These are phyloP conservation scores for Notarius quadriscutis DNA, from an alignment of 2,113 vertebrate species.

Conservation along the genomic window DNA sequence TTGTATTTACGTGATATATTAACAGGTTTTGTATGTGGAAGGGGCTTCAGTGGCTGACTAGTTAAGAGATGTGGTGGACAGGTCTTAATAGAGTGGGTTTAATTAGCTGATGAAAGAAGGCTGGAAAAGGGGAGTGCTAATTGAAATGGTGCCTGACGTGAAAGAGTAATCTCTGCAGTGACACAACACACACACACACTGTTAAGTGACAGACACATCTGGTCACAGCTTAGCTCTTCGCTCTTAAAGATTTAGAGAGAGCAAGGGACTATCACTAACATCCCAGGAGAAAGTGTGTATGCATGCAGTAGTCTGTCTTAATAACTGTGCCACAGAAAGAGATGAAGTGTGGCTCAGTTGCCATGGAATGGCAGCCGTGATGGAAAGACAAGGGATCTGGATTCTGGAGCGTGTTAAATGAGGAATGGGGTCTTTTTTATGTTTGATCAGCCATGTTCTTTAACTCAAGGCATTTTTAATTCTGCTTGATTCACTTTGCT, in stretches of 20 bases:
- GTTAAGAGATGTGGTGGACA: conserved; percentile 34
- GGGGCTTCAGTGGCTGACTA: neutral
- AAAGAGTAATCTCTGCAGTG: conserved; percentile 47
- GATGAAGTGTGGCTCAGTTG: conserved; percentile 49
- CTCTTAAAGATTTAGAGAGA: conserved; percentile 18
- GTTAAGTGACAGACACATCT: conserved; percentile 52
- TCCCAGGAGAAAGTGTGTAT: conserved; percentile 30
- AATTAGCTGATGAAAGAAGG: conserved; percentile 52
- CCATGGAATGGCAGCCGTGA: conserved; percentile 40
- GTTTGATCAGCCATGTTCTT: conserved; percentile 32
- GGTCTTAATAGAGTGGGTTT: conserved; percentile 30
- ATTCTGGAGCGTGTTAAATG: conserved; percentile 37
- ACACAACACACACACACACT: conserved; percentile 33
- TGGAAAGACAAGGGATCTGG: conserved; percentile 31
- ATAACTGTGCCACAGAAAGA: conserved; percentile 22
- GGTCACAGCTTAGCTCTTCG: conserved; percentile 41
- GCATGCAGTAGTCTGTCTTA: conserved; percentile 25
- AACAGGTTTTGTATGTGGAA: too few species aligned
- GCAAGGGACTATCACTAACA: conserved; percentile 25
- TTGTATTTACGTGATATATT: too few species aligned
- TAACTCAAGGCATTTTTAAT: conserved; percentile 38
- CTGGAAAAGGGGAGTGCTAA: conserved; percentile 41
- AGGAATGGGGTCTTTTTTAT: conserved; percentile 10
- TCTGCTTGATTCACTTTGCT: conserved; percentile 12
- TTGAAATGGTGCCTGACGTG: conserved; percentile 54